These are phyloP conservation scores for Arnoldichthys spilopterus DNA, from an alignment of 2,797 vertebrate species.

Conservation along the genomic window DNA sequence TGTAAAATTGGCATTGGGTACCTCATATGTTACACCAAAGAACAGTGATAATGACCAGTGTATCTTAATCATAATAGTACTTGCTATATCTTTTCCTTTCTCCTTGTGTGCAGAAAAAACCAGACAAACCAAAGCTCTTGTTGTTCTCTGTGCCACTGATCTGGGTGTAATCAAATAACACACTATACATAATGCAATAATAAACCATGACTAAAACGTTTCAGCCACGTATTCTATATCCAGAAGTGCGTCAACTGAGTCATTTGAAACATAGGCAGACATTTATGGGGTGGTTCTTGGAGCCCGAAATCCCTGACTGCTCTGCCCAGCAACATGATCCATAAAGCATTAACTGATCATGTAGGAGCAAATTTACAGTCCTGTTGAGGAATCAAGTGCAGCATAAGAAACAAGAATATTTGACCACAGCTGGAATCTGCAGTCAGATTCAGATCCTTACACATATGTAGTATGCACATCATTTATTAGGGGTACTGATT, in stretches of 20 bases:
- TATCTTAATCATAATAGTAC: too few relatives aligned
- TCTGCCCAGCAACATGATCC: constrained; percentile 18
- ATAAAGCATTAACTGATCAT: neutral
- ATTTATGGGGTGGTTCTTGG: constrained; percentile 11
- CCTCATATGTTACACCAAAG: neutral
- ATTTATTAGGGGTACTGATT: too few relatives aligned
- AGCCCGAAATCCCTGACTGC: neutral
- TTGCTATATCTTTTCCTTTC: too few relatives aligned
- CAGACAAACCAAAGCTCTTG: neutral
- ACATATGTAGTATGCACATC: neutral
- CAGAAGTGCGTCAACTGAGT: constrained; percentile 51
- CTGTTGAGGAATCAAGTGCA: neutral
- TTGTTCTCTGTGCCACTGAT: constrained; percentile 57
- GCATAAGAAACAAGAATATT: neutral
- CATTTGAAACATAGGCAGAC: constrained; percentile 52
- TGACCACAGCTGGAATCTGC: neutral
- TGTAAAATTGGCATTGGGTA: too few relatives aligned
- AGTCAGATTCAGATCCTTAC: neutral
- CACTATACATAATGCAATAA: constrained; percentile 68
- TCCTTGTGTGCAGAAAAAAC: neutral
- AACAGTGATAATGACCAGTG: too few relatives aligned
- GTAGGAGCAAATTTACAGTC: neutral
- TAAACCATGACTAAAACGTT: constrained; percentile 62
- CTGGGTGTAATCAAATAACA: constrained; percentile 63
- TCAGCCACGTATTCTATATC: constrained; percentile 59